A percentile compares a stretch with the other conserved stretches of the same genome.
Evolutionary conservation across 1,140 invertebrate genomes (phyloP).

Genomic region (Temnothorax longispinosus): DNA sequence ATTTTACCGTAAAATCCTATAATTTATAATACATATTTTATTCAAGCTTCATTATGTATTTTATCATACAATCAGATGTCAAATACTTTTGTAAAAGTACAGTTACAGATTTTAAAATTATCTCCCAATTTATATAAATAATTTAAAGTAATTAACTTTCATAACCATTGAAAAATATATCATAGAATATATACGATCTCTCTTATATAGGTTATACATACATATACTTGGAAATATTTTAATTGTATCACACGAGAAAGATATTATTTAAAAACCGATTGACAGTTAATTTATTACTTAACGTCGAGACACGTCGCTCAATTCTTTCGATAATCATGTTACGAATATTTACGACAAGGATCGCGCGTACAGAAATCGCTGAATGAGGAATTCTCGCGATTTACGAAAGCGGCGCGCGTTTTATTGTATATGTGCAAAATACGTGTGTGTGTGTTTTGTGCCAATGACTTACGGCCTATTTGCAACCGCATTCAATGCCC

Average conservation of each 20-base stretch:
- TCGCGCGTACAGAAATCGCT: slow-evolving; percentile 27
- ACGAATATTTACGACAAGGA: background rate
- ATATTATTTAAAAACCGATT: background rate
- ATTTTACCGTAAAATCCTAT: slow-evolving; percentile 4
- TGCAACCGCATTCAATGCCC: slow-evolving; percentile 57
- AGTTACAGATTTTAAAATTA: background rate
- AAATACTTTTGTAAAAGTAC: background rate
- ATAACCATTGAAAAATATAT: background rate
- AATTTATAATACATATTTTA: background rate
- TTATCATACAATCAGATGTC: background rate
- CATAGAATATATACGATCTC: background rate
- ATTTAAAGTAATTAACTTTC: background rate
- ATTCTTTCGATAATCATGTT: background rate
- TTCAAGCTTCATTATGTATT: background rate
- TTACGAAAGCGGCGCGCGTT: slow-evolving; percentile 40
- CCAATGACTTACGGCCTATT: slow-evolving; percentile 70
- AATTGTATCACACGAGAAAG: background rate
- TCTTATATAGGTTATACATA: background rate
- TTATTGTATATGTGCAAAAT: slow-evolving; percentile 30
- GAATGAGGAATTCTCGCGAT: slow-evolving; percentile 25
- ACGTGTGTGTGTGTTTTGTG: slow-evolving; percentile 32
- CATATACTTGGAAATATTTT: background rate
- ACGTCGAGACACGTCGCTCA: background rate
- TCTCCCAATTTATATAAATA: background rate
- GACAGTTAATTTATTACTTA: background rate